Evolutionary conservation across 1,140 invertebrate genomes (phyloP).

Genomic region (Musca domestica): DNA sequence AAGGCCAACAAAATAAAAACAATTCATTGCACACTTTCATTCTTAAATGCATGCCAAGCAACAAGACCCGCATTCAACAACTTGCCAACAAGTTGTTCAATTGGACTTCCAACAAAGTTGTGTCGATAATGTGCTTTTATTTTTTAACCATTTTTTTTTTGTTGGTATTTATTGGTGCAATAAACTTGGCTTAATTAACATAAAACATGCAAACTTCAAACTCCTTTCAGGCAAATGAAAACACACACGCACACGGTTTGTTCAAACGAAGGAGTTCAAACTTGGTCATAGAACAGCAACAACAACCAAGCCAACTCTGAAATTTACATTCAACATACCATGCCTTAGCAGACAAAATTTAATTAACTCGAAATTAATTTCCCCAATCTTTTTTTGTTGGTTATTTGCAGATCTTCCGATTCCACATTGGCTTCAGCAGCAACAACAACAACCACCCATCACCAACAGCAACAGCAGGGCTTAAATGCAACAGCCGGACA

Average conservation of each 20-base stretch:
- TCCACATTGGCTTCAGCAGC: conserved; percentile 31
- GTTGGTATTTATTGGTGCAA: too few species aligned
- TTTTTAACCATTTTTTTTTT: too few species aligned
- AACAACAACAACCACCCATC: conserved; percentile 14
- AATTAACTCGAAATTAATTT: conserved; percentile 11
- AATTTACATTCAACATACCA: neutral
- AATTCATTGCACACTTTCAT: too few species aligned
- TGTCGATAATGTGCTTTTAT: too few species aligned
- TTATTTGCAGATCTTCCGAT: conserved; percentile 40
- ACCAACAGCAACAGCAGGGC: conserved; percentile 2
- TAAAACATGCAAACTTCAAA: conserved; percentile 23
- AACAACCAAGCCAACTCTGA: neutral
- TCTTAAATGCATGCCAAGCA: too few species aligned
- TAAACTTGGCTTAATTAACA: conserved; percentile 18
- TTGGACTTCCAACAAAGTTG: too few species aligned
- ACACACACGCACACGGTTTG: neutral
- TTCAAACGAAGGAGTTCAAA: neutral
- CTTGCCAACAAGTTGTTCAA: too few species aligned
- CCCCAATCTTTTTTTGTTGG: neutral
- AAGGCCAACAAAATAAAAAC: too few species aligned
- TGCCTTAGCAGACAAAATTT: neutral
- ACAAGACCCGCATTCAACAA: too few species aligned
- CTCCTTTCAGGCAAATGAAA: neutral
- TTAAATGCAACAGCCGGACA: conserved; percentile 23
- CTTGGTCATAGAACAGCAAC: too few species aligned